Conservation (phyloP, 2,888 invertebrate species). For the Cheilosia pagana region DNA sequence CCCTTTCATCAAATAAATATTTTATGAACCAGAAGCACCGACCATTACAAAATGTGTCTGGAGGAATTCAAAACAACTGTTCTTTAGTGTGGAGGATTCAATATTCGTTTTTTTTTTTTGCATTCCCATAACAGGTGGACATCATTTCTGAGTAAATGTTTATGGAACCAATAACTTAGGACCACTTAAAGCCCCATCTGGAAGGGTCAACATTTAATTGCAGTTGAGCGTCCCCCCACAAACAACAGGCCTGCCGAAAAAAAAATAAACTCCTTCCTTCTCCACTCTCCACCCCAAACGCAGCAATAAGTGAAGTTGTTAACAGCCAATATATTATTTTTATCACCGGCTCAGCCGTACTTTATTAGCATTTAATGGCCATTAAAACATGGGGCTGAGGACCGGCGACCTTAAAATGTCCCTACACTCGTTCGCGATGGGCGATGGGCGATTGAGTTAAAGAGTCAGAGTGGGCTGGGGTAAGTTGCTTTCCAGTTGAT, state of each 20-base stretch:
- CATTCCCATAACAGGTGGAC: not conserved
- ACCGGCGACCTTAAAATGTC: conserved; percentile 17
- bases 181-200: not conserved
- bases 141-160: not conserved
- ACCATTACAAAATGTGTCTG: no score
- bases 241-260: not conserved
- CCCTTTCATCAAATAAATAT: no score
- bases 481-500: not conserved
- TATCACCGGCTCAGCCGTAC: conserved; percentile 36
- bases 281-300: not conserved
- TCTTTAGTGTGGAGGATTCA: no score
- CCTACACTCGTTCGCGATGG: not conserved
- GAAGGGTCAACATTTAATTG: not conserved
- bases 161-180: not conserved
- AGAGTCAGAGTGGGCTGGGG: not conserved
- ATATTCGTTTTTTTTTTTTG: no score
- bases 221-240: not conserved
- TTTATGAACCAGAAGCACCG: no score
- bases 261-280: not conserved
- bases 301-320: conserved; percentile 46
- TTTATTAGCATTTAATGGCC: conserved; percentile 58
- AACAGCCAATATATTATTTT: conserved; percentile 57
- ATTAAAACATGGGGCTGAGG: conserved; percentile 10
- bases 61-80: no score
- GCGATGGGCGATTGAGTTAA: not conserved